Evolutionary conservation across 2,888 invertebrate genomes (phyloP), one percentile per base, ranked within the genome.

Genomic region (Caenorhabditis sinica): DNA sequence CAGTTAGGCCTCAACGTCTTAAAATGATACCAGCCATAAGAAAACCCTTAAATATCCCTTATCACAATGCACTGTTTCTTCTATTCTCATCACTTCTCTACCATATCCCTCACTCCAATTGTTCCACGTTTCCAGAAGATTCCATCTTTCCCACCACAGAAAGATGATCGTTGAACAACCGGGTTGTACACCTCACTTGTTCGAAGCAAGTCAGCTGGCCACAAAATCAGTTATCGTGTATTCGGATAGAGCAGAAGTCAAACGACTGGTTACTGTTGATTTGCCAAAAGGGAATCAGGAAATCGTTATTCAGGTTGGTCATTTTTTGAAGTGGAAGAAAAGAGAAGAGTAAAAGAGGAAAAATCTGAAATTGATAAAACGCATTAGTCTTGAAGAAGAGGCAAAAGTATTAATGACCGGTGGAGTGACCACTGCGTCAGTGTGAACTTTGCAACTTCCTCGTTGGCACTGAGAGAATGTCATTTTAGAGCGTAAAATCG

Each of bases 161-260:
- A 63, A 53, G 17, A 79, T 79, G 79, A 79, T 71, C 25, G 53
- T 71, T 56, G 79, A 79, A 40, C 68, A 61, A 15, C 69, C 77
- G 60, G 77, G 77, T 25, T 58, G 61, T 28, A 23, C 79, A n/a
- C 51, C 77, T n/a, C 79, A 79, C 23, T 45, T 81, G 0, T 84
- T 90, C 58, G 89, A 91, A 63, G 90, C 90, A 5, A 56, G 83
- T 17, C 85, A 86, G 15, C 75, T 92, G 66, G 88, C 90, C 58
- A 89, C 90, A 9, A 91, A 90, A 69, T 87, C 87, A 20, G 92
- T 92, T 0, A 89, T 90, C 13, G 91, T 92, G 6, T 92, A 91
- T 80, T 85, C 87, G 40, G 92, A 92, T 58, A 68, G 91, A 49
- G 91, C 92, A 2, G 92, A 92, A 84, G 92, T 92, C 20, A 90